A percentile compares a stretch with the other conserved stretches of the same genome.
Conservation (phyloP, 2,113 vertebrate species). For the Callorhinus ursinus region DNA sequence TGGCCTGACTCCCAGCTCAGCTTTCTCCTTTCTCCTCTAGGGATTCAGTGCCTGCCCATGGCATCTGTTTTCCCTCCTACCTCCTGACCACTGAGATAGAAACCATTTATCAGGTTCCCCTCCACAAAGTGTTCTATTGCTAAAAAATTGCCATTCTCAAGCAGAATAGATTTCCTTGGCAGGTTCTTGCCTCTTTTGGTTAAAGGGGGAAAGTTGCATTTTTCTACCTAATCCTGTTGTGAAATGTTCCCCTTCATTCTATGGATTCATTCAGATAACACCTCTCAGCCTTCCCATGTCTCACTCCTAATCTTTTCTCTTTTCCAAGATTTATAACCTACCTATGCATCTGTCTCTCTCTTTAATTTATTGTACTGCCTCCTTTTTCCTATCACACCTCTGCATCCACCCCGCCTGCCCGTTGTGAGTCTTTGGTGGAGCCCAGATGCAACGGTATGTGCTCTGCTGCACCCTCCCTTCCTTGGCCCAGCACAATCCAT, state of each 20-base stretch:
- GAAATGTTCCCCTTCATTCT: background rate
- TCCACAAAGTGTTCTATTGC: background rate
- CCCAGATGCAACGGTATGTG: fast-evolving
- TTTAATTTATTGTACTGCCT: background rate
- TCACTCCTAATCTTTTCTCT: background rate
- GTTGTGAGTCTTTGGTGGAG: fast-evolving
- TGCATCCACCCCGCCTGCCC: background rate
- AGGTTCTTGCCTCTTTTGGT: background rate
- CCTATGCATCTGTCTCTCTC: background rate
- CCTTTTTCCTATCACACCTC: fast-evolving
- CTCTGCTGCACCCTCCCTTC: background rate
- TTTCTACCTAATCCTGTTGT: background rate
- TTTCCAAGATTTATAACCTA: background rate
- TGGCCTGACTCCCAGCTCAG: background rate
- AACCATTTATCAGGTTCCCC: background rate
- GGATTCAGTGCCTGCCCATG: background rate
- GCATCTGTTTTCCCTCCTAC: background rate
- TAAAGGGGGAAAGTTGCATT: background rate
- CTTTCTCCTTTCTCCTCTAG: background rate
- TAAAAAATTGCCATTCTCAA: background rate
- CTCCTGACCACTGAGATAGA: background rate
- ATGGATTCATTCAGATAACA: background rate
- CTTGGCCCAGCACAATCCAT: background rate
- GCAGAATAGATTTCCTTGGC: background rate
- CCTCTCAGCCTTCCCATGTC: background rate